phyloP scores from a whole-genome alignment of 2,113 vertebrate species.

The Acrocephalus kingi region DNA sequence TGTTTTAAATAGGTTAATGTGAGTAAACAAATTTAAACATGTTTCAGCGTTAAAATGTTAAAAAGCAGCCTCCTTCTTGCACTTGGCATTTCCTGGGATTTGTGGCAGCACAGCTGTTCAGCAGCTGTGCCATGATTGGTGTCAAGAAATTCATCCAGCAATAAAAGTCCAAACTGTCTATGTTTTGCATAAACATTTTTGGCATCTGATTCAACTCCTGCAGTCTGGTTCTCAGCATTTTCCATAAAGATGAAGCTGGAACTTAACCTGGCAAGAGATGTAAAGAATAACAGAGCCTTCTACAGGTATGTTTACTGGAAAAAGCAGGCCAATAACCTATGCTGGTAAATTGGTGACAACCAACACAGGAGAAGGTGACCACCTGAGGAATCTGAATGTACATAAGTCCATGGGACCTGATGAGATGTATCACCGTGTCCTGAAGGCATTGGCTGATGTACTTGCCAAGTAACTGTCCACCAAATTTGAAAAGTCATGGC shows the following conservation, averaged over 20 bases:
- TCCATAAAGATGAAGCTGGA: not conserved
- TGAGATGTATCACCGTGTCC: not conserved
- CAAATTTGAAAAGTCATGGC: not conserved
- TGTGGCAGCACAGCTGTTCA: not conserved
- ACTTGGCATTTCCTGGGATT: not conserved
- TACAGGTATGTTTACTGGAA: too few species aligned
- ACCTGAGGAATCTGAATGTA: not conserved
- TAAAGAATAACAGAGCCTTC: not conserved
- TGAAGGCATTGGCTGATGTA: not conserved
- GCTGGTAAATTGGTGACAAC: not conserved
- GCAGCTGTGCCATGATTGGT: not conserved
- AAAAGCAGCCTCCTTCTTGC: not conserved
- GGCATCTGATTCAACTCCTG: not conserved
- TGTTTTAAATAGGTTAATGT: not conserved
- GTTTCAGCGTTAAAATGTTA: not conserved
- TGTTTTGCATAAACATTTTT: not conserved
- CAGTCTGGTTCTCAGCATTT: not conserved
- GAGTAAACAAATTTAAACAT: not conserved
- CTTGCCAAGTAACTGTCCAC: too few species aligned
- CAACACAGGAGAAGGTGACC: not conserved
- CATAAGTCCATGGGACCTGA: too few species aligned
- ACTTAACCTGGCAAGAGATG: not conserved
- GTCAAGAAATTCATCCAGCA: not conserved
- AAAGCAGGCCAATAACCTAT: not conserved
- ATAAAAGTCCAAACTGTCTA: not conserved